A percentile compares a stretch with the other conserved stretches of the same genome.
Evolutionary conservation across 2,888 invertebrate genomes (phyloP).

Genomic region (Ashinkailepas kermadecensis): DNA sequence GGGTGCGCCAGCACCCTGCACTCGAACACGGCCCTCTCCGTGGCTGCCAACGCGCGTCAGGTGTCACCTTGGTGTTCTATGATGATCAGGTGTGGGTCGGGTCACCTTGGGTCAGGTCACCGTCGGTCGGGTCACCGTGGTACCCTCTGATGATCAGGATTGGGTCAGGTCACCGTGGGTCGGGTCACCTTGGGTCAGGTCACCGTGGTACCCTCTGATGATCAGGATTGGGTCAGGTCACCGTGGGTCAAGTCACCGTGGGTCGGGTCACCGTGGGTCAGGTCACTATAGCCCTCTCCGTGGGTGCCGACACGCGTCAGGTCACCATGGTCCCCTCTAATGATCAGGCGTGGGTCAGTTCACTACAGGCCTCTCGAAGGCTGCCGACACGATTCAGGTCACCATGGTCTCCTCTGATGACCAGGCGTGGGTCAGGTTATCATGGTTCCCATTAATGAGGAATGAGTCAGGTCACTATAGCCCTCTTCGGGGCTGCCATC

Average conservation of each 20-base stretch:
- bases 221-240: no score
- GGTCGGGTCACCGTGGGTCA: no score
- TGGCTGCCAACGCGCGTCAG: constrained; percentile 29
- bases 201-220: no score
- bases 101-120: not conserved
- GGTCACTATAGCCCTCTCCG: no score
- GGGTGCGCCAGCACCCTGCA: constrained; percentile 33
- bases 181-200: no score
- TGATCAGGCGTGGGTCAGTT: not conserved
- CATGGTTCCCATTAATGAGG: no score
- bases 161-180: no score
- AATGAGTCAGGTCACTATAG: no score
- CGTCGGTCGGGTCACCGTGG: not conserved
- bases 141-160: no score
- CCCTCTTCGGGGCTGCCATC: no score
- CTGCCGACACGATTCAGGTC: not conserved
- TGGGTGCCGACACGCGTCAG: no score
- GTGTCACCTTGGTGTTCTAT: not conserved
- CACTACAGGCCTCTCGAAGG: not conserved
- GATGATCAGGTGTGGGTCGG: not conserved
- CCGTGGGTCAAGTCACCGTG: no score
- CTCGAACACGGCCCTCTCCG: constrained; percentile 33
- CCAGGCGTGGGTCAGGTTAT: not conserved
- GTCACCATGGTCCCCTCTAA: constrained; percentile 33
- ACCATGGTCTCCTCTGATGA: not conserved